Conservation (phyloP, 2,797 vertebrate genomes). For the Sebastolobus altivelis region DNA sequence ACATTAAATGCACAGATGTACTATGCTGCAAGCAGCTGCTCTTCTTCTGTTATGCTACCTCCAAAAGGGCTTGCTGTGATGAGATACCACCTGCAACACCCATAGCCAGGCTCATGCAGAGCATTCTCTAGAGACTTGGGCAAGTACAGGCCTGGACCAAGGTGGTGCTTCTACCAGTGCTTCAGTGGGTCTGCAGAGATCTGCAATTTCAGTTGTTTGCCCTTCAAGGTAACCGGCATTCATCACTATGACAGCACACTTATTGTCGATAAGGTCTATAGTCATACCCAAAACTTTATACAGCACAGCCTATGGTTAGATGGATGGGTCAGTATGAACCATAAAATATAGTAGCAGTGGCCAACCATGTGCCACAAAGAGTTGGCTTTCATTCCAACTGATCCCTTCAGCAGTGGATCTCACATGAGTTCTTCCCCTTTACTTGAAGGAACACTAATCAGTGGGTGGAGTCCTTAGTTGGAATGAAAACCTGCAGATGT, state of each 20-base stretch:
- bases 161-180: conserved; percentile 13
- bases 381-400: conserved; percentile 15
- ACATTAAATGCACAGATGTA: background rate
- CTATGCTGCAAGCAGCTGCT: background rate
- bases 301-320: background rate
- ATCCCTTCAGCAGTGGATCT: conserved; percentile 15
- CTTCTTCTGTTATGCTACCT: background rate
- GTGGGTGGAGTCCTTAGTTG: conserved; percentile 3
- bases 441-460: conserved; percentile 6
- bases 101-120: background rate
- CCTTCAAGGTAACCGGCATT: conserved; percentile 43
- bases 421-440: conserved; percentile 2
- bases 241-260: conserved; percentile 40
- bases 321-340: background rate
- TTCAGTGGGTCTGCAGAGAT: conserved; percentile 21
- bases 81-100: background rate
- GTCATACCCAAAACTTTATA: conserved; percentile 14
- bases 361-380: conserved; percentile 20
- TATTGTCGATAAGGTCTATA: conserved; percentile 40
- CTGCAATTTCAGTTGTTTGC: conserved; percentile 49
- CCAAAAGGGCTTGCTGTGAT: background rate
- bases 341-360: background rate
- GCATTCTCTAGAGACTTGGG: conserved; percentile 13
- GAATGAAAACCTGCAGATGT: conserved; percentile 15
- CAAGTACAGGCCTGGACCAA: background rate